Evolutionary conservation across 2,888 invertebrate species (phyloP).

Genomic region (Atrina japonica): DNA sequence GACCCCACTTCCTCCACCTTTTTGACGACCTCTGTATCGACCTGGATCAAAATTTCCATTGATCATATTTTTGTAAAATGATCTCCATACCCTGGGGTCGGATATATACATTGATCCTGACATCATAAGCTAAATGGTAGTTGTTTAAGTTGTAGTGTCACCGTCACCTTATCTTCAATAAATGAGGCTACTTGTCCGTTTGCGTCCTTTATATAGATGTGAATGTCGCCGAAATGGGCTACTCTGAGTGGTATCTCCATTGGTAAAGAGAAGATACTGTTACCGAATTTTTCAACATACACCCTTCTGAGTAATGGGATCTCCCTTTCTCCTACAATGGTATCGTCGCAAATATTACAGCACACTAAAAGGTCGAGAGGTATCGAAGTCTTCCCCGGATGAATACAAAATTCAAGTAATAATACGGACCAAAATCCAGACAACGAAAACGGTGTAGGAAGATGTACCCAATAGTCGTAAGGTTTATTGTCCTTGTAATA

Average conservation of each 20-base stretch:
- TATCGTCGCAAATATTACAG: slow-evolving; percentile 35
- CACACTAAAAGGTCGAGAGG: slow-evolving; percentile 28
- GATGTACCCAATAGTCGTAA: slow-evolving; percentile 26
- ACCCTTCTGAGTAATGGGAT: slow-evolving; percentile 38
- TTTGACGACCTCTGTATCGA: slow-evolving; percentile 28
- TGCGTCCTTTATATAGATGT: slow-evolving; percentile 41
- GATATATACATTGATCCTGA: slow-evolving; percentile 22
- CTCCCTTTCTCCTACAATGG: slow-evolving; percentile 33
- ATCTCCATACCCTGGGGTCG: slow-evolving; percentile 23
- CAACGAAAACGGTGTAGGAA: slow-evolving; percentile 24
- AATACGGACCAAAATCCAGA: slow-evolving; percentile 28
- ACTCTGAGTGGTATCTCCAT: slow-evolving; percentile 31
- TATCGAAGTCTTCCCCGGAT: background rate
- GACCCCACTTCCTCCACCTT: slow-evolving; percentile 24
- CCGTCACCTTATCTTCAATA: too few species aligned
- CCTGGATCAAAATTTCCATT: too few species aligned
- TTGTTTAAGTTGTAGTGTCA: too few species aligned
- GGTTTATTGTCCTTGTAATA: slow-evolving; percentile 23
- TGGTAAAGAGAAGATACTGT: slow-evolving; percentile 22
- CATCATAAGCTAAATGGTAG: too few species aligned
- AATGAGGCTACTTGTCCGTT: slow-evolving; percentile 22
- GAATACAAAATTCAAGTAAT: slow-evolving; percentile 7
- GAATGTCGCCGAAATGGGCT: slow-evolving; percentile 18
- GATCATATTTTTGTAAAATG: slow-evolving; percentile 31
- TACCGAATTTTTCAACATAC: slow-evolving; percentile 1